Conservation (phyloP, 2,113 vertebrate genomes). For the Agelaius tricolor region DNA sequence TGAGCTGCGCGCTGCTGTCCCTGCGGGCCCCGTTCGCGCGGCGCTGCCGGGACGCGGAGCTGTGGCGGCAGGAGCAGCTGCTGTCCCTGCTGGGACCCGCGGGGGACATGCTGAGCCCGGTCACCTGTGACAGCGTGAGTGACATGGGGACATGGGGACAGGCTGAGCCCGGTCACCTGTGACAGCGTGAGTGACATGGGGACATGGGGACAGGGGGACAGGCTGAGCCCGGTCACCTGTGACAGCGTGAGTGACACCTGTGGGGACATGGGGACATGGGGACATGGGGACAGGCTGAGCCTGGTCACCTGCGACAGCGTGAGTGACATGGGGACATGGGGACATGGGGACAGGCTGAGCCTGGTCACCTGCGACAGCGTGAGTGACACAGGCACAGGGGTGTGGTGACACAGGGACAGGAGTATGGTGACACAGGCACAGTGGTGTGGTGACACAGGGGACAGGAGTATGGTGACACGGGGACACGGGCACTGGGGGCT, state of each 20-base stretch:
- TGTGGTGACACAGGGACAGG: no score
- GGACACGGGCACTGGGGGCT: no score
- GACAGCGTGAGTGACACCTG: slow-evolving; percentile 67
- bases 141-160: not conserved
- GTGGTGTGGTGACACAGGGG: not conserved
- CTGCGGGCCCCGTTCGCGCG: slow-evolving; percentile 83
- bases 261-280: no score
- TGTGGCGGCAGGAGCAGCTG: slow-evolving; percentile 89
- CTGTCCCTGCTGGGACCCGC: slow-evolving; percentile 84
- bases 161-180: slow-evolving; percentile 72
- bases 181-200: no score
- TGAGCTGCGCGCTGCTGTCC: slow-evolving; percentile 88
- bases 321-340: not conserved
- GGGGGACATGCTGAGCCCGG: slow-evolving; percentile 83
- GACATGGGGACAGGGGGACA: slow-evolving; percentile 12
- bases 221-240: slow-evolving; percentile 80
- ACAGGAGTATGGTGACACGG: no score
- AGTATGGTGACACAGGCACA: no score
- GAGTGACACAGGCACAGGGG: not conserved
- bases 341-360: slow-evolving; percentile 62
- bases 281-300: slow-evolving; percentile 80
- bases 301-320: slow-evolving; percentile 78
- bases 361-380: slow-evolving; percentile 45
- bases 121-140: slow-evolving; percentile 71
- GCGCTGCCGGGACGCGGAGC: slow-evolving; percentile 86